Base-by-base conservation (phyloP, 2,888 invertebrate genomes). In the Drosophila greeni region DNA sequence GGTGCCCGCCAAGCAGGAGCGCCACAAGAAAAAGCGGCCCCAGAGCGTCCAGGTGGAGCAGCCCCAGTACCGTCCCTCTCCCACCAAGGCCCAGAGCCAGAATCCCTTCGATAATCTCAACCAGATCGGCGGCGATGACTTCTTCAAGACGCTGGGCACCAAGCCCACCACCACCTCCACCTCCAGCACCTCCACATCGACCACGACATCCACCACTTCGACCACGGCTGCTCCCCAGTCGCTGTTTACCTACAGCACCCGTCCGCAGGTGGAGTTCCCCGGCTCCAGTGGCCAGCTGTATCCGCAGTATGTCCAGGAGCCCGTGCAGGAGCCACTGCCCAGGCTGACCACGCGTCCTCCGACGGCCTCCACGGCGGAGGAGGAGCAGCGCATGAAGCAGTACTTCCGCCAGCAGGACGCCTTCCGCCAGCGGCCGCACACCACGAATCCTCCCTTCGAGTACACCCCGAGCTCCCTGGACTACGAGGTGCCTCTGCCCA, bases 191-290 rank as follows among this genome's bases (percentile, higher is more conserved):
- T 88, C 90, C 0, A 90, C 89, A 26, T 89, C 90, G 61, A 90
- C 83, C 3, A 78, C 91, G 74, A 82, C 91, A 84, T 76, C 91
- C 85, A 79, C 90, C 80, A 90, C 91, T 3, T 85, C 88, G 1
- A 75, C 90, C 0, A 82, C 86, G 0, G 84, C 87, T 4, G 61
- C 82, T 0, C 64, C 82, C 0, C 84, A 81, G n/a, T 75, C 84
- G 0, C 82, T 84, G 29, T 88, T 85, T 49, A 76, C 83, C 0
- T 87, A 84, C 43, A 84, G 85, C 56, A 84, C 87, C 0, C 79
- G 81, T 2, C 85, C 86, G 0, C 85, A 87, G 55, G 74, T 86
- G 1, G 87, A 87, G 33, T 86, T 85, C 73, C 85, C 86, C 14
- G 85, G 86, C 39, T 80, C 83, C 2, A 85, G 81, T 57, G 87